Base-by-base conservation (phyloP, 2,113 vertebrate genomes). In the Callorhinus ursinus region DNA sequence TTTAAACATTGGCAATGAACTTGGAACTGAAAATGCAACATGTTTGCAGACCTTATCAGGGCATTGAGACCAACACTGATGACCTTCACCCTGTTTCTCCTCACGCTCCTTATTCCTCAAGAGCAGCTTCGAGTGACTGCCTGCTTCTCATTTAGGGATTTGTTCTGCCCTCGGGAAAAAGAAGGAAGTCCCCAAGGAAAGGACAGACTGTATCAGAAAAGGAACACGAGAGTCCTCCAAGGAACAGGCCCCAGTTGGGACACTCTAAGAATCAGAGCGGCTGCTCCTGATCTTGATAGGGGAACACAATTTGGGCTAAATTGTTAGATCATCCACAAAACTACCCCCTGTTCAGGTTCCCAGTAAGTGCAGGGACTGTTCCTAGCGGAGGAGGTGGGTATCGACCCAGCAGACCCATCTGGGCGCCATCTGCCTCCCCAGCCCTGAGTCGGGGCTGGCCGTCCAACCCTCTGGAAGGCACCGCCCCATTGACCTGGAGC, bases 171-270 rank as follows among this genome's bases (percentile, higher is more conserved):
- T 53, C 49, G 1, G 46, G 21, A 21, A 7, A n/a, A 57, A 53
- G n/a, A n/a, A 24, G 49, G 57, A 86, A 21, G 15, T 19, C 57
- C n/a, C 42, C 31, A 26, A 26, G 74, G 69, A 51, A 28, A 49
- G 59, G 22, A 33, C 28, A 26, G 9, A 1, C 63, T 19, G 3
- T 19, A 19, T 33, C 59, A 63, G 26, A 28, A 39, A 57, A 74
- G 55, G 39, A 51, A 12, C 55, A 2, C 0, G 0, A 26, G 42
- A 19, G 2, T 57, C 51, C 5, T 4, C 49, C 36, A 5, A 26
- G 65, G 49, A 51, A 33, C 0, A 10, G 36, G 16, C 31, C 31
- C 39, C 3, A 5, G 33, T 1, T 4, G 24, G 36, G 36, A 42
- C 19, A 42, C 19, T 5, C 9, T 5, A 76, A 71, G 61, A 26